Evolutionary conservation across 2,113 vertebrate genomes (phyloP).

Genomic region (Colistium nudipinnis): DNA sequence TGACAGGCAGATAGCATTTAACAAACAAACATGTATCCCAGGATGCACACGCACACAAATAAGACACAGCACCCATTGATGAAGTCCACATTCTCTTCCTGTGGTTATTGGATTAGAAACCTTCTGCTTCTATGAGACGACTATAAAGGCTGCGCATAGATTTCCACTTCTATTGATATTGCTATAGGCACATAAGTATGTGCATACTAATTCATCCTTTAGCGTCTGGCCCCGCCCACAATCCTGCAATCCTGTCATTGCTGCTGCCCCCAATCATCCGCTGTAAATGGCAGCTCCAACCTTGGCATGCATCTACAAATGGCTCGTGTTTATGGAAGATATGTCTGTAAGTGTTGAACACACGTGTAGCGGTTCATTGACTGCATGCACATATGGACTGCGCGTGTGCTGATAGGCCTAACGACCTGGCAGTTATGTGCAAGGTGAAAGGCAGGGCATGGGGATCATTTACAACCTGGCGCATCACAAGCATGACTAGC

Average conservation of each 20-base stretch:
- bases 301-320: constrained; percentile 22
- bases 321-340: constrained; percentile 46
- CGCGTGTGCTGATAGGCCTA: constrained; percentile 55
- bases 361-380: constrained; percentile 40
- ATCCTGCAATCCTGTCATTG: constrained; percentile 34
- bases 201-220: constrained; percentile 34
- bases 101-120: constrained; percentile 25
- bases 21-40: constrained; percentile 25
- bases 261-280: neutral
- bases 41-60: constrained; percentile 20
- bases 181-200: constrained; percentile 29
- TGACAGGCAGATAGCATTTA: constrained; percentile 55
- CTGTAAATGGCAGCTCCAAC: constrained; percentile 18
- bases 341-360: constrained; percentile 27
- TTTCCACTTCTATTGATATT: constrained; percentile 3
- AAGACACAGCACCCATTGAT: constrained; percentile 2
- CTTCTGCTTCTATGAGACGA: constrained; percentile 15
- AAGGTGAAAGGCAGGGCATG: constrained; percentile 54
- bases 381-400: constrained; percentile 32
- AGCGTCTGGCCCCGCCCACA: neutral
- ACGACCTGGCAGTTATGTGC: constrained; percentile 26
- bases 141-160: constrained; percentile 10
- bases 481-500: neutral
- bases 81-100: neutral
- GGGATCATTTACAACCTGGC: constrained; percentile 15